Conservation (phyloP, 2,797 vertebrate genomes). For the Pteronotus mesoamericanus region DNA sequence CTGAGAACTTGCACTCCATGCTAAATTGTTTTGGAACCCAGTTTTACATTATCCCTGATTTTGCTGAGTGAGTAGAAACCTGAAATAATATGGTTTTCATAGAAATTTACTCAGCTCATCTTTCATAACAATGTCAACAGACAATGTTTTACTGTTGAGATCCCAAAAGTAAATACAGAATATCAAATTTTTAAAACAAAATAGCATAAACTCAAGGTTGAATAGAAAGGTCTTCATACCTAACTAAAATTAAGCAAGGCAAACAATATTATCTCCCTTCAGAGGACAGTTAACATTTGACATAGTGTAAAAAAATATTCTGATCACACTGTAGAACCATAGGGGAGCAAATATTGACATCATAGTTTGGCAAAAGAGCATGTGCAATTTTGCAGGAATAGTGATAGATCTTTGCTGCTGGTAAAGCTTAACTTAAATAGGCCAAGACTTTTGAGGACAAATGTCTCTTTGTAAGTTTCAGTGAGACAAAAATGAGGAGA, state of each 20-base stretch:
- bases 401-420: background rate
- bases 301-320: slow-evolving; percentile 13
- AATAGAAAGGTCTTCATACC: slow-evolving; percentile 26
- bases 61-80: slow-evolving; percentile 36
- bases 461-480: background rate
- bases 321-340: slow-evolving; percentile 29
- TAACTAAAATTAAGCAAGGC: slow-evolving; percentile 47
- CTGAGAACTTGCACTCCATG: background rate
- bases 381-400: background rate
- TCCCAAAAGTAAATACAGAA: slow-evolving; percentile 33
- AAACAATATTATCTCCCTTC: slow-evolving; percentile 9
- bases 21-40: background rate
- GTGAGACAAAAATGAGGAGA: slow-evolving; percentile 12
- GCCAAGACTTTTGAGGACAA: background rate
- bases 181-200: slow-evolving; percentile 41
- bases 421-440: background rate
- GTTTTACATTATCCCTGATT: background rate
- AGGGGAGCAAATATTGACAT: slow-evolving; percentile 42
- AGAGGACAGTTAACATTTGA: slow-evolving; percentile 40
- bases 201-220: background rate
- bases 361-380: background rate
- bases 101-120: slow-evolving; percentile 33
- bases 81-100: slow-evolving; percentile 13
- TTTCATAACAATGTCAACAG: slow-evolving; percentile 46
- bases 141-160: background rate